Percentiles rank a stretch among this genome's conserved stretches.
These are phyloP conservation scores for Tyria jacobaeae DNA, from an alignment of 2,888 invertebrate species.

Conservation along the genomic window DNA sequence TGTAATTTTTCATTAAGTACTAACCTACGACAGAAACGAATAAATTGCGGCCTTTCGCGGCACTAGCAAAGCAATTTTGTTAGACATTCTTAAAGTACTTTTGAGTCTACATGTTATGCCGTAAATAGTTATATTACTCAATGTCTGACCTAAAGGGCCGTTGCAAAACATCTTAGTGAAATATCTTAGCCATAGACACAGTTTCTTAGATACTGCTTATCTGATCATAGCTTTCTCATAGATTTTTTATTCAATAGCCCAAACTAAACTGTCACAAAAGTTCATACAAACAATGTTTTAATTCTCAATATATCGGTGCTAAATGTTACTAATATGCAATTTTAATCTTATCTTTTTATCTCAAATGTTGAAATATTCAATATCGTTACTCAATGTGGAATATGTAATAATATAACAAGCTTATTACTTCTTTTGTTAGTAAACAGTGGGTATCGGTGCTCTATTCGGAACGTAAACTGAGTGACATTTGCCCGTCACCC, in stretches of 20 bases:
- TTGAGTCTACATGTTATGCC: conserved; percentile 52
- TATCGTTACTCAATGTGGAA: conserved; percentile 1
- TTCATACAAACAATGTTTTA: background rate
- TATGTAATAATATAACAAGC: conserved; percentile 4
- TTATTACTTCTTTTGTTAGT: conserved; percentile 49
- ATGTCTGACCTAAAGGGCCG: conserved; percentile 53
- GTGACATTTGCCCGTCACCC: conserved; percentile 77
- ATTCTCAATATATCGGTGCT: conserved; percentile 24
- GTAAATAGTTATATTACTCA: conserved; percentile 52
- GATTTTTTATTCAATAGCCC: background rate
- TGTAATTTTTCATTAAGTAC: conserved; percentile 8
- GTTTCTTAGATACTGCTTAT: background rate
- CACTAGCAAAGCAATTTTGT: conserved; percentile 34
- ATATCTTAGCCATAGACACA: conserved; percentile 22
- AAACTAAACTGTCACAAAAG: background rate
- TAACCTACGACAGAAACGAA: conserved; percentile 21
- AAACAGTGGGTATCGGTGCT: conserved; percentile 48
- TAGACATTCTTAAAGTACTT: conserved; percentile 50
- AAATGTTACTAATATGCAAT: background rate
- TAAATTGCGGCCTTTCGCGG: conserved; percentile 21
- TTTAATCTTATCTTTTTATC: background rate
- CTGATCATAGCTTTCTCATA: background rate
- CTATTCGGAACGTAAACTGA: conserved; percentile 42
- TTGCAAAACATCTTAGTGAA: conserved; percentile 52
- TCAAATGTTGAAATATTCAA: conserved; percentile 27